phyloP scores from a whole-genome alignment of 2,113 vertebrate species.

The Sceloporus undulatus region DNA sequence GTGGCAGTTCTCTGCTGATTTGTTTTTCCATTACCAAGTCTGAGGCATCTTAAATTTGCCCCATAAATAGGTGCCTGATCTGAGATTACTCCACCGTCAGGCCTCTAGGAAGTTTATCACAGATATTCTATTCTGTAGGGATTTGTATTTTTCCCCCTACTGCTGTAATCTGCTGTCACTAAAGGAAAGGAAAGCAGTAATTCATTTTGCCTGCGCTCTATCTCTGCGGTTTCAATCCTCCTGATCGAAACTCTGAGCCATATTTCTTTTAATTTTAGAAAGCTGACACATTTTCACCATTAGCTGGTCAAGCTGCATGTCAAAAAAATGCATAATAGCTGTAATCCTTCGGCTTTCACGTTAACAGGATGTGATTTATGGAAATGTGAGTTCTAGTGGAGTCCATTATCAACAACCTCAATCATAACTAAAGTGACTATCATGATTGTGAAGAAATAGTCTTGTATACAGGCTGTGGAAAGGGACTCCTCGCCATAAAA shows the following conservation, averaged over 20 bases:
- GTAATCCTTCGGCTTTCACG: neutral
- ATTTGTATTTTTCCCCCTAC: constrained; percentile 28
- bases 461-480: rapidly evolving
- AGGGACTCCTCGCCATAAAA: neutral
- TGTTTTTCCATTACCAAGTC: constrained; percentile 16
- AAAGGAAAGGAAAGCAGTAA: constrained; percentile 48
- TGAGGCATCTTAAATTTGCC: constrained; percentile 54
- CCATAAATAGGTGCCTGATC: constrained; percentile 54
- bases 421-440: constrained; percentile 24
- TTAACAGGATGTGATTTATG: constrained; percentile 4
- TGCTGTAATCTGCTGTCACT: constrained; percentile 55
- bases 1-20: constrained; percentile 28
- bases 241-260: constrained; percentile 37
- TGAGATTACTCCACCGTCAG: constrained; percentile 35
- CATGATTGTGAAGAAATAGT: neutral
- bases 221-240: constrained; percentile 30
- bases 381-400: constrained; percentile 1
- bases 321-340: constrained; percentile 16
- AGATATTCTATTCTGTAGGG: constrained; percentile 36
- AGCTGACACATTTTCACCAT: constrained; percentile 41
- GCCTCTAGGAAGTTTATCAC: constrained; percentile 53
- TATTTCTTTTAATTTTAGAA: constrained; percentile 53
- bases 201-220: constrained; percentile 40
- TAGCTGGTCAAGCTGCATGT: constrained; percentile 11
- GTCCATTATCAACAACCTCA: constrained; percentile 7